These are phyloP conservation scores for Coturnix japonica DNA, from an alignment of 2,113 vertebrate genomes.

Conservation along the genomic window DNA sequence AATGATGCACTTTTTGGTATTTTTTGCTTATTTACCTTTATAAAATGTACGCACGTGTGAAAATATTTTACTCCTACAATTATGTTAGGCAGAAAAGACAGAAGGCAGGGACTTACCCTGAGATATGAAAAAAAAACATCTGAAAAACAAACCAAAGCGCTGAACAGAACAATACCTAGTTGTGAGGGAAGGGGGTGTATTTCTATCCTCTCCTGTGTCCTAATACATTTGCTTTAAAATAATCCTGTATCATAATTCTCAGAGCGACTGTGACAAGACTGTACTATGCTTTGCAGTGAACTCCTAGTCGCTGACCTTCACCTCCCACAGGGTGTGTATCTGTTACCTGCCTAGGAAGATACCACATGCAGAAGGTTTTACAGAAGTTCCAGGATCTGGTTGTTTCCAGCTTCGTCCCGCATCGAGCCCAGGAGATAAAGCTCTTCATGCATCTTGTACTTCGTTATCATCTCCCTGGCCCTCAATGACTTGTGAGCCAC, in stretches of 20 bases:
- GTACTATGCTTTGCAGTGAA: neutral
- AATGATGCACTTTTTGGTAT: neutral
- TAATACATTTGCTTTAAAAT: constrained; percentile 9
- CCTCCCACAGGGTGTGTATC: neutral
- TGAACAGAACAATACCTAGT: constrained; percentile 15
- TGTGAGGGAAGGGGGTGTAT: neutral
- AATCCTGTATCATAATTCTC: neutral
- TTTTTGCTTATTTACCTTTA: constrained; percentile 35
- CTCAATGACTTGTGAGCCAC: constrained; percentile 73
- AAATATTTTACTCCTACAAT: constrained; percentile 23
- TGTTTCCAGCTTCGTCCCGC: neutral
- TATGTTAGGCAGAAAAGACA: constrained; percentile 4
- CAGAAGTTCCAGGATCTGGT: neutral
- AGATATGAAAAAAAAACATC: constrained; percentile 16
- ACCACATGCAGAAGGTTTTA: neutral
- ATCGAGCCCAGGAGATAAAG: neutral
- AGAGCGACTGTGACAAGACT: constrained; percentile 2
- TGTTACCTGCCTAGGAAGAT: neutral
- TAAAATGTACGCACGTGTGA: neutral
- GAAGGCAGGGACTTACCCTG: constrained; percentile 36
- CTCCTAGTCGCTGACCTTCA: neutral
- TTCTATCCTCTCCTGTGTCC: constrained; percentile 15
- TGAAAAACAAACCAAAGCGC: neutral
- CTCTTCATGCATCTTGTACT: constrained; percentile 57
- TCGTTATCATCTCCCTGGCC: constrained; percentile 68